Evolutionary conservation across 2,888 invertebrate species (phyloP), one percentile per base, ranked within the genome.

Genomic region (Adelognathus sp.): DNA sequence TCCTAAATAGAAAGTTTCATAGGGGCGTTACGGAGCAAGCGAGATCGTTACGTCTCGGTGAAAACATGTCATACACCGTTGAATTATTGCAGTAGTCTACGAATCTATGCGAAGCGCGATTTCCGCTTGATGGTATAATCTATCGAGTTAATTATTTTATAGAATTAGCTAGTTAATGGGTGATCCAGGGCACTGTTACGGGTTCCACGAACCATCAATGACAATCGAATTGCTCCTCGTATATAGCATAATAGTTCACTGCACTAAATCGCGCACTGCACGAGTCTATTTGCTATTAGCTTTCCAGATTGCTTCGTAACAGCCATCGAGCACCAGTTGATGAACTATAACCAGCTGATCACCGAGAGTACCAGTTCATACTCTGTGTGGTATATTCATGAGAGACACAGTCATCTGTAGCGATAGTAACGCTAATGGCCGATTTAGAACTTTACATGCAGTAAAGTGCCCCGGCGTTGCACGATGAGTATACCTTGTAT

Each of bases 81-180:
- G 64, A 64, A 50, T 64, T 50, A 36, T 33, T 27, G 66, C 24
- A 33, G n/a, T 21, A 4, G 11, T 27, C 14, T 39, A 41, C 24
- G 7, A 16, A 60, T 24, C 39, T 63, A 54, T 61, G 24, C 52
- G 67, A 11, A 39, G 39, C 18, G 14, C 21, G 33, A 24, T 71
- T n/a, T 14, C 24, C 21, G 46, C 14, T 52, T 11, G 29, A 11
- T 5, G 24, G 3, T 50, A 18, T 29, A 29, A 71, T 64, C 71
- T 52, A 56, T 64, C 9, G 41, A 50, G 41, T 27, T 39, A 76
- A 72, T 66, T 72, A 72, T 66, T 66, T 61, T 71, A 56, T 67
- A 50, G 31, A 50, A 58, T 77, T 71, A 46, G 29, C 21, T 24
- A 27, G 56, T 33, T 60, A 74, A 76, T 71, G 41, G 33, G 29